A percentile compares a stretch with the other conserved stretches of the same genome.
Evolutionary conservation across 2,113 vertebrate species (phyloP).

Genomic region (Zootoca vivipara): DNA sequence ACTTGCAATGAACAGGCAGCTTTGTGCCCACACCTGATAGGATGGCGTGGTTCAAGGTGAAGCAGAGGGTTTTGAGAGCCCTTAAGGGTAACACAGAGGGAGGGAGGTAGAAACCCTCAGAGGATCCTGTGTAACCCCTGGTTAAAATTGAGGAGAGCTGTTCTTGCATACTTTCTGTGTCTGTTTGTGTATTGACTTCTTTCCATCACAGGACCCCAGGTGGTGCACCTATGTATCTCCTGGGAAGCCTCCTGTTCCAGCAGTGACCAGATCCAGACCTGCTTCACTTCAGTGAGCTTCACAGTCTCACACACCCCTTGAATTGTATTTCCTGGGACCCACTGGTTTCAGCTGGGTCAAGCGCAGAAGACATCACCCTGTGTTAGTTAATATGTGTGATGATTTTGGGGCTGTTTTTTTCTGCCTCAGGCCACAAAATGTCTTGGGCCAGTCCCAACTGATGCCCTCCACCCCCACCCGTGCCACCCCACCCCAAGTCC

Average conservation of each 20-base stretch:
- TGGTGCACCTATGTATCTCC: neutral
- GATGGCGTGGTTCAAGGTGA: neutral
- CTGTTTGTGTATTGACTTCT: neutral
- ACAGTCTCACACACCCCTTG: too few relatives aligned
- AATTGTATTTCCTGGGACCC: too few relatives aligned
- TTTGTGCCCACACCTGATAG: neutral
- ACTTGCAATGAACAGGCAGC: constrained; percentile 1
- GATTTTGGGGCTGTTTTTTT: neutral
- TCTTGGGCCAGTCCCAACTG: neutral
- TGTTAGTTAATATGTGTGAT: too few relatives aligned
- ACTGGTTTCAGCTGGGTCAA: neutral
- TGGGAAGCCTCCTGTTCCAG: too few relatives aligned
- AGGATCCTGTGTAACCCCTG: neutral
- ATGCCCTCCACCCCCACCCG: neutral
- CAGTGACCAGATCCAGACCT: too few relatives aligned
- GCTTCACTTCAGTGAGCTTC: too few relatives aligned
- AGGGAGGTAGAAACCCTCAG: too few relatives aligned
- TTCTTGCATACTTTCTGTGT: neutral
- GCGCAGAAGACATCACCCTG: neutral
- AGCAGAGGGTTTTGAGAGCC: neutral
- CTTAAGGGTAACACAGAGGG: neutral
- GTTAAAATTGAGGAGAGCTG: neutral
- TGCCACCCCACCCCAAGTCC: constrained; percentile 37
- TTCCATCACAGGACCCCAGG: too few relatives aligned
- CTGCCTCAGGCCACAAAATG: neutral